Conservation (phyloP, 2,888 invertebrate species). For the Trichacis sp. region DNA sequence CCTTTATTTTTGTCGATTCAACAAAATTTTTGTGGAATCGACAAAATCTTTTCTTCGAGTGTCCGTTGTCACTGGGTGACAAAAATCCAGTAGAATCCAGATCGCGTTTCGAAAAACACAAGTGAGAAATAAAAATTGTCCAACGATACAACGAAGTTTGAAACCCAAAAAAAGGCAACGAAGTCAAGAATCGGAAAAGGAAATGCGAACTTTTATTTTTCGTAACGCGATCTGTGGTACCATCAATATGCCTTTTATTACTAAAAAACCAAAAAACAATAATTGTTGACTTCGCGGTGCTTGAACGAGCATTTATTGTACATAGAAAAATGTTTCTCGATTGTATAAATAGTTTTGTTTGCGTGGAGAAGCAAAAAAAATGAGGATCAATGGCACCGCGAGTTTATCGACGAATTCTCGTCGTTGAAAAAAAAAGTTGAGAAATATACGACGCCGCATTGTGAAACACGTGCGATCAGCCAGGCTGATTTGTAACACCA, state of each 20-base stretch:
- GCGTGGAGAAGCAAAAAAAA: constrained; percentile 6
- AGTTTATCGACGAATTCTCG: not conserved
- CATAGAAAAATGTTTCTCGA: constrained; percentile 31
- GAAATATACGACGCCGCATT: not conserved
- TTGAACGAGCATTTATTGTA: constrained; percentile 31
- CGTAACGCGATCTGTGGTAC: constrained; percentile 21
- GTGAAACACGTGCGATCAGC: constrained; percentile 9
- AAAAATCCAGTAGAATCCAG: not conserved
- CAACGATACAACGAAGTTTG: constrained; percentile 18
- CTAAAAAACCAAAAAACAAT: constrained; percentile 8
- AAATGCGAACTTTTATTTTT: constrained; percentile 8
- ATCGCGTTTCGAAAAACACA: not conserved
- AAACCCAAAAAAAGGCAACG: constrained; percentile 9
- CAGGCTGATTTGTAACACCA: constrained; percentile 34
- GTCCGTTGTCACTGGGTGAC: not conserved
- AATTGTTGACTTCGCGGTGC: constrained; percentile 13
- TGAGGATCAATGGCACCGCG: not conserved
- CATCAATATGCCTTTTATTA: constrained; percentile 41
- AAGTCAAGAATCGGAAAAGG: not conserved
- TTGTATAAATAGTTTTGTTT: constrained; percentile 25
- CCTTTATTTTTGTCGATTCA: too few species aligned
- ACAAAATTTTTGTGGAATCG: too few species aligned
- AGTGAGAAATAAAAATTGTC: not conserved
- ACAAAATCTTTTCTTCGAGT: too few species aligned
- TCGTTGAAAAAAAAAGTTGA: too few species aligned